Evolutionary conservation across 2,113 vertebrate species (phyloP).

Genomic region (Peromyscus californicus): DNA sequence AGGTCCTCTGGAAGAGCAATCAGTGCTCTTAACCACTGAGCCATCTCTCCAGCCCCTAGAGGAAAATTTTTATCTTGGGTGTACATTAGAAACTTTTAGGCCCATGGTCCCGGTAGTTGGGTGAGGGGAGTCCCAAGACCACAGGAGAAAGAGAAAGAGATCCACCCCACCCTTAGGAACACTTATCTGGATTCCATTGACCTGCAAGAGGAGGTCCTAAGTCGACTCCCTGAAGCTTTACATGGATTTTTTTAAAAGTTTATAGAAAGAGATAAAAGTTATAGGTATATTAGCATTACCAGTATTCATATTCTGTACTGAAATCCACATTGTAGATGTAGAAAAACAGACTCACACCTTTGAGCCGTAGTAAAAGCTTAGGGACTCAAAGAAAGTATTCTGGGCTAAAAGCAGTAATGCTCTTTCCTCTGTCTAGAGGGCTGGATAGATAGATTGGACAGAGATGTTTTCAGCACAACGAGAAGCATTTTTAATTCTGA

Average conservation of each 20-base stretch:
- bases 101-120: not conserved
- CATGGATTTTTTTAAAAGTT: not conserved
- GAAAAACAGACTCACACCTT: not conserved
- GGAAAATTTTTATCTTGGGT: not conserved
- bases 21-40: no score
- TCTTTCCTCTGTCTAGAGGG: not conserved
- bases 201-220: not conserved
- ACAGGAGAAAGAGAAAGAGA: not conserved
- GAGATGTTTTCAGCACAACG: no score
- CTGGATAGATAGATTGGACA: no score
- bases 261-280: not conserved
- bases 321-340: not conserved
- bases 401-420: not conserved
- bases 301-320: not conserved
- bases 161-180: not conserved
- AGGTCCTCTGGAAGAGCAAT: no score
- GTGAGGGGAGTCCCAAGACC: not conserved
- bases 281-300: not conserved
- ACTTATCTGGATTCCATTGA: not conserved
- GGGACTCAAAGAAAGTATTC: not conserved
- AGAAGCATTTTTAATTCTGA: no score
- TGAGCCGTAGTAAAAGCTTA: not conserved
- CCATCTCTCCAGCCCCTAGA: not conserved
- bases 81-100: not conserved
- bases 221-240: not conserved